Evolutionary conservation across 1,140 invertebrate genomes (phyloP).

Genomic region (Eriocheir sinensis): DNA sequence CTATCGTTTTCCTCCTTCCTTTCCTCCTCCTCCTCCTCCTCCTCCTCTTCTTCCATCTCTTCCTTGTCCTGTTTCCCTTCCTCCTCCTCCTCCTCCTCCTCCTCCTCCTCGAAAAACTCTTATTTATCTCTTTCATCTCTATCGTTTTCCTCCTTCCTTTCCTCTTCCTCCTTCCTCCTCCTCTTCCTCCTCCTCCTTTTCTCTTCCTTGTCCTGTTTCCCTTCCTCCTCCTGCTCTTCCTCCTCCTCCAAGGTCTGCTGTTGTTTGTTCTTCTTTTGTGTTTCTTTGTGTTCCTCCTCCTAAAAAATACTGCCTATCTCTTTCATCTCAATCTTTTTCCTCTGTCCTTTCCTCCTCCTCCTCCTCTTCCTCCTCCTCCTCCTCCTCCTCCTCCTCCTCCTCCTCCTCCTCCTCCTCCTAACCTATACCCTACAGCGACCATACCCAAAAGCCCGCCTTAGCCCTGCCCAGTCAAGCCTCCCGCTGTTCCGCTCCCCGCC

Average conservation of each 20-base stretch:
- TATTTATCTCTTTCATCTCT: too few species aligned
- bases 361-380: not conserved
- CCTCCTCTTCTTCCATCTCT: not conserved
- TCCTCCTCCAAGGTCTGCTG: not conserved
- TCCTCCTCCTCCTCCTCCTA: not conserved
- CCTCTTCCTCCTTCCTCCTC: slow-evolving; percentile 5
- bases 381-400: not conserved
- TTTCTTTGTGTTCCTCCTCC: not conserved
- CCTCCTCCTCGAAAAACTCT: too few species aligned
- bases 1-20: too few species aligned
- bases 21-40: not conserved
- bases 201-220: not conserved
- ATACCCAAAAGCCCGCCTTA: not conserved
- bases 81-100: not conserved
- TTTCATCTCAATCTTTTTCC: not conserved
- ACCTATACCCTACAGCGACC: not conserved
- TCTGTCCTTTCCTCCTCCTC: not conserved
- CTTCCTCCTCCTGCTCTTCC: not conserved
- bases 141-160: not conserved
- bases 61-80: not conserved
- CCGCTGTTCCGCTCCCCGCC: too few species aligned
- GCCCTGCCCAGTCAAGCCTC: too few species aligned
- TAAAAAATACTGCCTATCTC: not conserved
- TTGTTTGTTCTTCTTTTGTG: not conserved
- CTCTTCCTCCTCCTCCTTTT: not conserved